phyloP scores from a whole-genome alignment of 2,888 invertebrate genomes.

The Ophion costatus region DNA sequence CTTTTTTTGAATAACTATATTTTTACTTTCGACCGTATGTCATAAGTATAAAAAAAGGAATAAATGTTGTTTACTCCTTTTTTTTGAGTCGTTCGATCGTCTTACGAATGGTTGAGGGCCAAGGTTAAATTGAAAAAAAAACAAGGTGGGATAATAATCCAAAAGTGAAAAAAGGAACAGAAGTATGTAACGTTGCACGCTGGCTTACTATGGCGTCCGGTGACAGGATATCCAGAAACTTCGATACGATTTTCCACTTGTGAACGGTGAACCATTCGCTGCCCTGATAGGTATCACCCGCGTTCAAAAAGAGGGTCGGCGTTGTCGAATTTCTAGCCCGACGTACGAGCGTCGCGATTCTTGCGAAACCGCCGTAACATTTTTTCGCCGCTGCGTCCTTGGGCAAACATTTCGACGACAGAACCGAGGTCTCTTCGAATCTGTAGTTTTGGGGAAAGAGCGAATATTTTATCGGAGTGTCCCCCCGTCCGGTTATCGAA shows the following conservation, averaged over 20 bases:
- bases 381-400: constrained; percentile 85
- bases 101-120: too few relatives aligned
- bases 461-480: too few relatives aligned
- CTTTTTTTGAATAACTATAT: too few relatives aligned
- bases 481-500: too few relatives aligned
- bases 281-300: constrained; percentile 96
- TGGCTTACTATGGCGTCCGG: constrained; percentile 93
- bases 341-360: constrained; percentile 88
- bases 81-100: too few relatives aligned
- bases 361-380: constrained; percentile 95
- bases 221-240: constrained; percentile 91
- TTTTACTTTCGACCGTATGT: too few relatives aligned
- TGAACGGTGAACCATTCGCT: constrained; percentile 94
- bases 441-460: constrained; percentile 74
- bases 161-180: too few relatives aligned
- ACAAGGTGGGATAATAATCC: too few relatives aligned
- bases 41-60: too few relatives aligned
- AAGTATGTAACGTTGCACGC: too few relatives aligned
- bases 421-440: constrained; percentile 91
- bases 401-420: constrained; percentile 86
- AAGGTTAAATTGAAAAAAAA: neutral
- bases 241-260: constrained; percentile 91
- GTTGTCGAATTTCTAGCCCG: constrained; percentile 87
- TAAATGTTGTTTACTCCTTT: too few relatives aligned
- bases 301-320: constrained; percentile 93